A percentile compares a stretch with the other conserved stretches of the same genome.
phyloP scores from a whole-genome alignment of 1,140 invertebrate species.

The Brachystomella parvula region DNA sequence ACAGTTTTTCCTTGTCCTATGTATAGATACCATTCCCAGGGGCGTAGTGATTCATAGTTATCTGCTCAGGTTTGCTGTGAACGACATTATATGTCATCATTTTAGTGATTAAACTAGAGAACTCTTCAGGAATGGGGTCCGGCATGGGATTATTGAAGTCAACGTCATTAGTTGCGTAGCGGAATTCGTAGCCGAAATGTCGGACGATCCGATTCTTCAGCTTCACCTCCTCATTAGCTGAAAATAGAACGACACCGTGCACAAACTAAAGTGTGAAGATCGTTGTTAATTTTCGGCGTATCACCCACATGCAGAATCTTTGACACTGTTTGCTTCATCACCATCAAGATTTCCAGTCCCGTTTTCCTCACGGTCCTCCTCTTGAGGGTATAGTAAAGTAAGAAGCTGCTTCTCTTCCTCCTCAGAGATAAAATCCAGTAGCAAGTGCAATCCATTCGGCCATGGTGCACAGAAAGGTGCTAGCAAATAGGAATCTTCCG shows the following conservation, averaged over 20 bases:
- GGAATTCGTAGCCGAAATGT: constrained; percentile 91
- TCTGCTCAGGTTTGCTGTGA: constrained; percentile 64
- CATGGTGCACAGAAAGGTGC: constrained; percentile 27
- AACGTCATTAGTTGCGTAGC: constrained; percentile 81
- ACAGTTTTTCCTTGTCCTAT: not conserved
- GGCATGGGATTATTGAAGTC: constrained; percentile 59
- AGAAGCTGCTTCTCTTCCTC: constrained; percentile 60
- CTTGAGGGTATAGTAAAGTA: not conserved
- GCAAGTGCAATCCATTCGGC: constrained; percentile 64
- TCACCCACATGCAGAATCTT: not conserved
- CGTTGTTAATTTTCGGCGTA: not conserved
- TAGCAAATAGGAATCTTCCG: constrained; percentile 12
- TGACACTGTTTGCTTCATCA: not conserved
- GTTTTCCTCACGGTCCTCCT: not conserved
- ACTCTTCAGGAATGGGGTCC: constrained; percentile 59
- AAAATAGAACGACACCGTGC: not conserved
- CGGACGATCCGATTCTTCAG: constrained; percentile 81
- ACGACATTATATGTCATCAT: constrained; percentile 49
- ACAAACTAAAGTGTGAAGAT: not conserved
- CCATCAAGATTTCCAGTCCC: not conserved
- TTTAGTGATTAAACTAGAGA: constrained; percentile 56
- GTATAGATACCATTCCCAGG: constrained; percentile 71
- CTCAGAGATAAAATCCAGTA: constrained; percentile 63
- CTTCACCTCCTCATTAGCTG: constrained; percentile 41
- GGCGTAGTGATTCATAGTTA: constrained; percentile 85